Base-by-base conservation (phyloP, 2,797 vertebrate genomes). In the Enoplosus armatus region DNA sequence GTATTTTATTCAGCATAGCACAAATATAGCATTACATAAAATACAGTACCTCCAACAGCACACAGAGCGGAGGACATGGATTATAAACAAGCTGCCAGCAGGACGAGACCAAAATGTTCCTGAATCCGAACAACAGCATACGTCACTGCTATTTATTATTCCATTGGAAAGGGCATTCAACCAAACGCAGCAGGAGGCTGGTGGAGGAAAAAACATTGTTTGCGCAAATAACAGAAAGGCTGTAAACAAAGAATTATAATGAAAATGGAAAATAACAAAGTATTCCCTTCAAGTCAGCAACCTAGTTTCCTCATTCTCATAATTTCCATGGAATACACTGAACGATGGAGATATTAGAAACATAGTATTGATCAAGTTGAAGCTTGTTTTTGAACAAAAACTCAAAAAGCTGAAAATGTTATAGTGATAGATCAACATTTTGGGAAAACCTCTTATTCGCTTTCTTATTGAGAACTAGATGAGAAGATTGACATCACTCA, bases 41-140 rank as follows among this genome's bases (percentile, higher is more conserved):
- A 76, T 58, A 58, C 41, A 54, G 31, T 35, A 71, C 41, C 43
- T 61, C 56, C 3, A 56, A 37, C 43, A 73, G 66, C 48, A 39
- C 16, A 22, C 33, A 45, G 15, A 79, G 58, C 0, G 1, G 45
- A 67, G 51, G 29, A 82, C 24, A 58, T 8, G 61, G 51, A 50
- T 60, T 75, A 55, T 85, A 89, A 84, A 87, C 83, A 88, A 79
- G 64, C 71, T 78, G 81, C 86, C 75, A 58, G 31, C 29, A 35
- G n/a, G 64, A 85, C 11, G 4, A 65, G 77, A 67, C 6, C 76
- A 76, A 75, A 62, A 77, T 82, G 78, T 84, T 83, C 78, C 16
- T 29, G 39, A 78, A 65, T 39, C 14, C 4, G 22, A 61, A 75
- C 29, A 80, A 51, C 70, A 58, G 9, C 22, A 51, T 37, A 22